These are phyloP conservation scores for Doryteuthis pealeii DNA, from an alignment of 1,140 invertebrate species.

Conservation along the genomic window DNA sequence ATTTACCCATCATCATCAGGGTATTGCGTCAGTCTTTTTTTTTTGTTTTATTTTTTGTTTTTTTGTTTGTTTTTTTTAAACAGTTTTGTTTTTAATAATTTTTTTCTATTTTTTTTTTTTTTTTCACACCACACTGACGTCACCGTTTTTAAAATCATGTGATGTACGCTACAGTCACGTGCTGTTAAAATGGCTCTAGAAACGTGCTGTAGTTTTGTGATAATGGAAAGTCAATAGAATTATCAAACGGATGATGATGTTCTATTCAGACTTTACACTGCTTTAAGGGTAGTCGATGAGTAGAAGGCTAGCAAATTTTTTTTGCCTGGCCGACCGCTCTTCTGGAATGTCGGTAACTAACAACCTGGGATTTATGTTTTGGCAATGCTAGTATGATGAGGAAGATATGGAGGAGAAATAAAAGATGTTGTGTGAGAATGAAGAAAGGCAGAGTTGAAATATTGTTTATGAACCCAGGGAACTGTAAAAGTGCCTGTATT, in stretches of 20 bases:
- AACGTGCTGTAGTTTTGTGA: slow-evolving; percentile 2
- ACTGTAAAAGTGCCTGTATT: slow-evolving; percentile 13
- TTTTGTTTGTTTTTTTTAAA: slow-evolving; percentile 6
- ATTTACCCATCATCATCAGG: neutral
- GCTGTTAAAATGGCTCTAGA: neutral
- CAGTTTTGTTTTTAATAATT: neutral
- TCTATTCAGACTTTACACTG: neutral
- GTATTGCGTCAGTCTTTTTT: neutral
- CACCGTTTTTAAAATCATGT: neutral
- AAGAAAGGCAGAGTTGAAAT: neutral
- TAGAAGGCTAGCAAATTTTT: neutral
- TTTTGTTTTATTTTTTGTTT: neutral
- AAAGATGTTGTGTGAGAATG: neutral
- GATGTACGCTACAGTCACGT: slow-evolving; percentile 1
- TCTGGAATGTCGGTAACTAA: neutral
- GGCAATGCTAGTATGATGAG: neutral
- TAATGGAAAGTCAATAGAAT: neutral
- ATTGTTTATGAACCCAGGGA: neutral
- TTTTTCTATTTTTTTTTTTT: neutral
- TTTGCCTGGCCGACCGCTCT: neutral
- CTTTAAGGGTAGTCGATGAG: neutral
- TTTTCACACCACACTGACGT: neutral
- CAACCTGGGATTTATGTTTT: neutral
- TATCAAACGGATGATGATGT: neutral
- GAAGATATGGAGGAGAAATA: no score